Base-by-base conservation (phyloP, 2,797 vertebrate genomes). In the Ctenochaetus hawaiiensis region DNA sequence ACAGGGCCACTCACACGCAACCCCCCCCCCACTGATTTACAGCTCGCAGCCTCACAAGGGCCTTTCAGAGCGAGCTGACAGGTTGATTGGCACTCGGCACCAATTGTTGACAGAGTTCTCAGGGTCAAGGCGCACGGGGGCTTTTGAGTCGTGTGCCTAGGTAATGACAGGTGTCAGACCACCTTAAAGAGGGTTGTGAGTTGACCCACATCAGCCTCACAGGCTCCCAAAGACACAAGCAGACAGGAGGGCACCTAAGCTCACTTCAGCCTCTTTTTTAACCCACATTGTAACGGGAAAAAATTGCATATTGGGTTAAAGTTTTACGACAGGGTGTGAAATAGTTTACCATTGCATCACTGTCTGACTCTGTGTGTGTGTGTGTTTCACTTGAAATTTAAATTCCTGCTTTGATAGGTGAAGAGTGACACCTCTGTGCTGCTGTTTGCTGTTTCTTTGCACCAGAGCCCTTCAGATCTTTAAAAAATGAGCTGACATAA, bases 111-210 rank as follows among this genome's bases (percentile, higher is more conserved):
- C 77, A 86, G 76, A 78, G 89, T 75, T 92, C 84, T 83, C 10
- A 0, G 74, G 89, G 88, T 87, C 89, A 85, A 13, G 65, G 73
- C 23, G 2, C 20, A 26, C 1, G 2, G 16, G 44, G 56, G 60
- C 45, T 61, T 74, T 68, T 49, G 63, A 80, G 87, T 81, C 78
- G 67, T 68, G 84, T 80, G 87, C 77, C 61, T 53, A 0, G 44
- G 63, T 87, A 88, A 91, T 87, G 88, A 91, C 89, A 88, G 85
- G 82, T 89, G 87, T 85, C 70, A 64, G 30, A 9, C 17, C 5
- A 8, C 61, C 62, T 83, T 44, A 70, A 44, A 75, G 49, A 51
- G 22, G n/a, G 37, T 34, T 17, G 43, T 0, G 57, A 67, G 63
- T 1, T 62, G 70, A 81, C 61, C 49, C 61, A 44, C 61, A 56